phyloP scores from a whole-genome alignment of 2,113 vertebrate genomes.

The Myotis brandtii region DNA sequence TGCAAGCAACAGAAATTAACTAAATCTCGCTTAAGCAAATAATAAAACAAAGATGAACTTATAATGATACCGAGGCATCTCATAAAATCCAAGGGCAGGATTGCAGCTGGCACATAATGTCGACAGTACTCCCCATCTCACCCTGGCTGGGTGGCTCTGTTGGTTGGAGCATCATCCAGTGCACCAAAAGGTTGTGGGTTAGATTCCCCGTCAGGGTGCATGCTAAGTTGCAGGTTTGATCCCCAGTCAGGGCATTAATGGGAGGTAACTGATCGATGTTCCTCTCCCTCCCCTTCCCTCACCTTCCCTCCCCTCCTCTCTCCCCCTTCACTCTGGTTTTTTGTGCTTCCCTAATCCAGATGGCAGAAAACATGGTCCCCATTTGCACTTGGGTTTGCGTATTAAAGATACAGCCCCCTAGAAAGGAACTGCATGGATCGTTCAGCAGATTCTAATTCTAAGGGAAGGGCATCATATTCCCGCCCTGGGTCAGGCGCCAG shows the following conservation, averaged over 20 bases:
- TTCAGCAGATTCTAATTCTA: background rate
- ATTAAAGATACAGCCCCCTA: background rate
- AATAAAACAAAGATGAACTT: background rate
- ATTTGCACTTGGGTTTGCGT: background rate
- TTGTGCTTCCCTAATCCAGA: background rate
- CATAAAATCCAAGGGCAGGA: background rate
- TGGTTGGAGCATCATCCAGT: background rate
- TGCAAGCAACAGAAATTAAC: background rate
- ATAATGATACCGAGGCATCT: background rate
- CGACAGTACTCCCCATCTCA: background rate
- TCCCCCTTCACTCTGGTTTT: background rate
- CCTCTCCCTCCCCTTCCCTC: background rate
- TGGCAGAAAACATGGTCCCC: background rate
- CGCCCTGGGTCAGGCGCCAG: background rate
- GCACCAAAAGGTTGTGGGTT: background rate
- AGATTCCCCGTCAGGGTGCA: background rate
- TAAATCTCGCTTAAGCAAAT: background rate
- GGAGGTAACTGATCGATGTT: background rate
- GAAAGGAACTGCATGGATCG: background rate
- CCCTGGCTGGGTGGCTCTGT: background rate
- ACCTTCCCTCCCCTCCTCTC: background rate
- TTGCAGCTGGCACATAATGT: background rate
- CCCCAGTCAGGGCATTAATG: background rate
- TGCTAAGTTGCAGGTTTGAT: background rate
- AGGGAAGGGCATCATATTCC: background rate